Evolutionary conservation across 2,888 invertebrate species (phyloP).

Genomic region (Calameuta idolon): DNA sequence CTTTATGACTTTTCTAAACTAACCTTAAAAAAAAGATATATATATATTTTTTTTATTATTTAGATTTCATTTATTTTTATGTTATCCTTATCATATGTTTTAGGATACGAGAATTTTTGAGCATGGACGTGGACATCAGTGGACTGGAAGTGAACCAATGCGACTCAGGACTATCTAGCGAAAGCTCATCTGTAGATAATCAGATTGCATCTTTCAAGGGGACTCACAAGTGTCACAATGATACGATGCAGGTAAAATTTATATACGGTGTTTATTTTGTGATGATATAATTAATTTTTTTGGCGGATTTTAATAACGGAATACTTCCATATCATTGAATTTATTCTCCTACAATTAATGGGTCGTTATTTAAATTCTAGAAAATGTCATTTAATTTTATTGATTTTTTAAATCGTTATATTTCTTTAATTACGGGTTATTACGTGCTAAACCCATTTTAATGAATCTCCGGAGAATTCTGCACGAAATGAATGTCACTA

Average conservation of each 20-base stretch:
- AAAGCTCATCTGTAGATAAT: conserved; percentile 61
- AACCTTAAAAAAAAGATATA: neutral
- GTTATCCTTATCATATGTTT: conserved; percentile 27
- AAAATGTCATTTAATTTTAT: neutral
- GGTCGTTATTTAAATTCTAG: too few relatives aligned
- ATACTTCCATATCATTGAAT: too few relatives aligned
- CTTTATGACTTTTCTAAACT: neutral
- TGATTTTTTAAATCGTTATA: neutral
- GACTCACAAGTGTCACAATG: conserved; percentile 90
- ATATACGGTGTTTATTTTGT: neutral
- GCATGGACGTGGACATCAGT: conserved; percentile 85
- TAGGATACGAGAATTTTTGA: conserved; percentile 74
- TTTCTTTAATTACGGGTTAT: neutral
- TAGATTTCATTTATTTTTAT: neutral
- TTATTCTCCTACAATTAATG: too few relatives aligned
- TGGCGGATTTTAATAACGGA: neutral
- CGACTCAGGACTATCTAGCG: conserved; percentile 67
- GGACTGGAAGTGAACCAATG: conserved; percentile 89
- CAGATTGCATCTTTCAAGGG: conserved; percentile 86
- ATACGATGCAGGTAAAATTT: conserved; percentile 80
- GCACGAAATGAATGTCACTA: neutral
- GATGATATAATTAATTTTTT: neutral
- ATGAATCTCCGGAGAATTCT: neutral
- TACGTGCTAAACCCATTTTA: neutral
- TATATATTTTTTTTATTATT: neutral